Evolutionary conservation across 2,113 vertebrate genomes (phyloP).

Genomic region (Ictalurus furcatus): DNA sequence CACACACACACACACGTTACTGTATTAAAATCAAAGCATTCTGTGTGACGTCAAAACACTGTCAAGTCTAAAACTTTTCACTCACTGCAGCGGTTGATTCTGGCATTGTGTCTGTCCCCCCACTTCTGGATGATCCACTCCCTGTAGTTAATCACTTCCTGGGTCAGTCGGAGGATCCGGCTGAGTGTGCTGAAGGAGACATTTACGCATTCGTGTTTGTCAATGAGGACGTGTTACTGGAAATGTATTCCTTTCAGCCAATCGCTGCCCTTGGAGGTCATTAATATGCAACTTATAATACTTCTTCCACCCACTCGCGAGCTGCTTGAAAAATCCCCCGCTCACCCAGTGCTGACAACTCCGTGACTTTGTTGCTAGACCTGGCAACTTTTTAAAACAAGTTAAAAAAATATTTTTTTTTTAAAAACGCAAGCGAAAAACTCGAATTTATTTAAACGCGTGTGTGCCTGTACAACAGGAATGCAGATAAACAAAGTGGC

Average conservation of each 20-base stretch:
- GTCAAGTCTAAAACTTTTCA: not conserved
- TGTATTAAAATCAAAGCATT: not conserved
- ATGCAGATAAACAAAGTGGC: not conserved
- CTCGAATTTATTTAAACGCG: not conserved
- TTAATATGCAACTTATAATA: not conserved
- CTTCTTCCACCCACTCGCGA: not conserved
- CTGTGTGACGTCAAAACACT: not conserved
- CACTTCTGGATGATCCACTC: conserved; percentile 96
- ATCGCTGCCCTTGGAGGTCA: not conserved
- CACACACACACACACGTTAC: not conserved
- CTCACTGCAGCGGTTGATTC: conserved; percentile 58
- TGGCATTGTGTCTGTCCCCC: conserved; percentile 71
- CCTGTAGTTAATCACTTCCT: conserved; percentile 91
- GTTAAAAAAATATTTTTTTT: too few species aligned
- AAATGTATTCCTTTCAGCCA: not conserved
- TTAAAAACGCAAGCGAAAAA: too few species aligned
- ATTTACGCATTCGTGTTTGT: not conserved
- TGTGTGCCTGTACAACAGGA: not conserved
- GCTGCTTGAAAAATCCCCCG: not conserved
- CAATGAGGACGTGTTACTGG: not conserved
- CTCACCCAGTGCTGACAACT: not conserved
- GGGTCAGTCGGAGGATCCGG: conserved; percentile 92
- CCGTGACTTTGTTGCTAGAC: not conserved
- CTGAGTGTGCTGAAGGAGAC: conserved; percentile 82
- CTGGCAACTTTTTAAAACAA: too few species aligned